phyloP scores from a whole-genome alignment of 2,113 vertebrate genomes.

The Anser brachyrhynchus region DNA sequence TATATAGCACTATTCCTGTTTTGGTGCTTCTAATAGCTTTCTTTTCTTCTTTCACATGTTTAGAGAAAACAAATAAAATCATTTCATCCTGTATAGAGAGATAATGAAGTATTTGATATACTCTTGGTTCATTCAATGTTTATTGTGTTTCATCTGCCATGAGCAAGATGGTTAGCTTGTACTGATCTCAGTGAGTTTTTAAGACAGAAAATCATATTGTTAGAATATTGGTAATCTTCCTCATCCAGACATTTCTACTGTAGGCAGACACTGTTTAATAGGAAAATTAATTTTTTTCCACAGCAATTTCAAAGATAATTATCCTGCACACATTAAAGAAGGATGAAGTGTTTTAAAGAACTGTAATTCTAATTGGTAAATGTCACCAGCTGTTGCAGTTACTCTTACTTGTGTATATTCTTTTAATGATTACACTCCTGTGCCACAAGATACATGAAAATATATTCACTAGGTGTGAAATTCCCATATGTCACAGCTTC shows the following conservation, averaged over 20 bases:
- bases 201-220: slow-evolving; percentile 7
- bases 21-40: background rate
- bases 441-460: slow-evolving; percentile 83
- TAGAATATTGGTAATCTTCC: slow-evolving; percentile 34
- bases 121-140: background rate
- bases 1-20: background rate
- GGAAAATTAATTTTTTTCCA: slow-evolving; percentile 77
- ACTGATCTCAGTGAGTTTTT: slow-evolving; percentile 11
- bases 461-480: slow-evolving; percentile 86
- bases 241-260: slow-evolving; percentile 64
- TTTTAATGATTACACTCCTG: slow-evolving; percentile 81
- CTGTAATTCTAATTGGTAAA: slow-evolving; percentile 86
- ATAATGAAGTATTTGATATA: background rate
- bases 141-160: background rate
- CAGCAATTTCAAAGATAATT: slow-evolving; percentile 79
- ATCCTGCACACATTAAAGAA: slow-evolving; percentile 74
- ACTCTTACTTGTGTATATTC: slow-evolving; percentile 81
- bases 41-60: background rate
- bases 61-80: background rate
- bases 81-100: background rate
- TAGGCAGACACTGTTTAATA: slow-evolving; percentile 72
- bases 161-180: background rate
- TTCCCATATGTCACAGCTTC: slow-evolving; percentile 86
- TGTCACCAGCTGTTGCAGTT: slow-evolving; percentile 86
- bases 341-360: slow-evolving; percentile 81